Evolutionary conservation across 1,140 invertebrate species (phyloP).

Genomic region (Brachionus paranguensis): DNA sequence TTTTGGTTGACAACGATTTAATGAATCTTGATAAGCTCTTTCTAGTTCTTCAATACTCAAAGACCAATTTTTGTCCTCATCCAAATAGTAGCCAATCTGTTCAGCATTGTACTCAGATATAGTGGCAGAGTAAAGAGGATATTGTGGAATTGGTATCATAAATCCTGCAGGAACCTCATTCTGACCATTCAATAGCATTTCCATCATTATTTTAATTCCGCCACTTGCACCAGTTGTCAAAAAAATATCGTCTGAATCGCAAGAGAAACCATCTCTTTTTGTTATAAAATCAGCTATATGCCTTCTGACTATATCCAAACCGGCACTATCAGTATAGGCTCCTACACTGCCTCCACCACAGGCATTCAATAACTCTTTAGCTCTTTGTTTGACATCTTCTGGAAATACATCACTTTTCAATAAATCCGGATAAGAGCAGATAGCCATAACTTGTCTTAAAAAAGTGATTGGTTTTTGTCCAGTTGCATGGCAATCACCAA

Average conservation of each 20-base stretch:
- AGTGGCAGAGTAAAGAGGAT: constrained; percentile 92
- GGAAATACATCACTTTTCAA: constrained; percentile 70
- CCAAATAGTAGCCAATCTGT: constrained; percentile 77
- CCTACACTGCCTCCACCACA: constrained; percentile 76
- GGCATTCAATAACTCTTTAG: constrained; percentile 66
- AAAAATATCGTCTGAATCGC: constrained; percentile 72
- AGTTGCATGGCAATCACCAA: constrained; percentile 97
- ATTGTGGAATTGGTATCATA: constrained; percentile 96
- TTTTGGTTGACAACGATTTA: constrained; percentile 66
- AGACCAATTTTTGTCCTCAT: constrained; percentile 82
- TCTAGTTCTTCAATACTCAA: constrained; percentile 75
- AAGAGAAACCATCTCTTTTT: constrained; percentile 70
- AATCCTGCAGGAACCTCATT: constrained; percentile 48
- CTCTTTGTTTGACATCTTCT: constrained; percentile 74
- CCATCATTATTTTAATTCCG: constrained; percentile 67
- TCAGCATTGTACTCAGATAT: constrained; percentile 59
- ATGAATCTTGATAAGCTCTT: constrained; percentile 66
- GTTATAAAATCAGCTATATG: constrained; percentile 84
- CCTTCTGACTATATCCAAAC: constrained; percentile 78
- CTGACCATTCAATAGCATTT: constrained; percentile 59
- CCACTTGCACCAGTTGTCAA: constrained; percentile 83
- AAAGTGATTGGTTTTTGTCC: constrained; percentile 79
- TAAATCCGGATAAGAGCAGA: constrained; percentile 70
- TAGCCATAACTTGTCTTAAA: constrained; percentile 62
- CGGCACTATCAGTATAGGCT: constrained; percentile 47